Evolutionary conservation across 37 sponge, comb jelly and placozoan genomes (phyloP).

Genomic region (Bolinopsis microptera): DNA sequence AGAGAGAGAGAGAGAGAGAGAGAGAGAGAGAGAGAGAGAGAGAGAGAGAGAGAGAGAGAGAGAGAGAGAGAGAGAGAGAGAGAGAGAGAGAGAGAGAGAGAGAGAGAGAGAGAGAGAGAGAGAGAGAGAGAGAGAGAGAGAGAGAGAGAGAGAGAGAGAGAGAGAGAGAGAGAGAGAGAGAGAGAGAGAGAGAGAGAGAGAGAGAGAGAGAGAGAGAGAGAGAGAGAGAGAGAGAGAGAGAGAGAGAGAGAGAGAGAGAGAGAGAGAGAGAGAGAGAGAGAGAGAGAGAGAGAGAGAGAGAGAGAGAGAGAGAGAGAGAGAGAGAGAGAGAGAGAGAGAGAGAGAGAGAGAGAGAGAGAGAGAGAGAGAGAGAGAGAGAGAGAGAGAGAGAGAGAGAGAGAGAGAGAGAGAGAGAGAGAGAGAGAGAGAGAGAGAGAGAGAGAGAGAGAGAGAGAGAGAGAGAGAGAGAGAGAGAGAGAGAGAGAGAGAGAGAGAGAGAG

Average conservation of each 20-base stretch:
- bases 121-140: slow-evolving; percentile 55
- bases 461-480: slow-evolving; percentile 55
- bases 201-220: slow-evolving; percentile 55
- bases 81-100: slow-evolving; percentile 23
- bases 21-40: no score
- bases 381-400: slow-evolving; percentile 55
- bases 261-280: slow-evolving; percentile 55
- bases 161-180: slow-evolving; percentile 55
- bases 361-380: slow-evolving; percentile 55
- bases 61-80: no score
- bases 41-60: no score
- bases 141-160: slow-evolving; percentile 55
- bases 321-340: slow-evolving; percentile 55
- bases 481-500: slow-evolving; percentile 55
- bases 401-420: slow-evolving; percentile 55
- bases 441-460: slow-evolving; percentile 55
- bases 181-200: slow-evolving; percentile 55
- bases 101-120: slow-evolving; percentile 55
- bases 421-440: slow-evolving; percentile 55
- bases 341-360: slow-evolving; percentile 55
- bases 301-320: slow-evolving; percentile 55
- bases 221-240: slow-evolving; percentile 55
- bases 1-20: no score
- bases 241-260: slow-evolving; percentile 55
- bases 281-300: slow-evolving; percentile 55